Percentiles rank a stretch among this genome's conserved stretches.
phyloP scores from a whole-genome alignment of 2,888 invertebrate genomes.

The Cactoblastis cactorum region DNA sequence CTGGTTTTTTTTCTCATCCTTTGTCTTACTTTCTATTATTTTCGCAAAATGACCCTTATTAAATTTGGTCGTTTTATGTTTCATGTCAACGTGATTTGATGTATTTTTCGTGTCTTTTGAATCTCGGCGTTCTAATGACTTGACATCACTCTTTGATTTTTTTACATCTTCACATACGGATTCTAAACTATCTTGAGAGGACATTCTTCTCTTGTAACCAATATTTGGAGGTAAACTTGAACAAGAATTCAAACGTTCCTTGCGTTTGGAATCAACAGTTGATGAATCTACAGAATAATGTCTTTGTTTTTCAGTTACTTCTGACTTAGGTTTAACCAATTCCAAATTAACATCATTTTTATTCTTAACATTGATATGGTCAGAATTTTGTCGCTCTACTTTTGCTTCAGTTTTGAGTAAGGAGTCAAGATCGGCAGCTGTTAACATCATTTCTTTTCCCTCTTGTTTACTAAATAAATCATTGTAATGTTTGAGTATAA shows the following conservation, averaged over 20 bases:
- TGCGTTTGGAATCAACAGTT: conserved; percentile 70
- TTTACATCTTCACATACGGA: conserved; percentile 80
- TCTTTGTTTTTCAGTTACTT: conserved; percentile 63
- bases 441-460: conserved; percentile 62
- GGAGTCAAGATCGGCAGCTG: conserved; percentile 11
- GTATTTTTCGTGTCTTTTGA: conserved; percentile 81
- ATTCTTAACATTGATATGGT: conserved; percentile 31
- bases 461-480: conserved; percentile 73
- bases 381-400: conserved; percentile 58
- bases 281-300: conserved; percentile 73
- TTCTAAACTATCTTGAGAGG: conserved; percentile 85
- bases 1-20: conserved; percentile 79
- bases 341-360: conserved; percentile 37
- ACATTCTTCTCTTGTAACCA: conserved; percentile 86
- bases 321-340: conserved; percentile 47
- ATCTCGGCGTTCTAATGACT: conserved; percentile 81
- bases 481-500: conserved; percentile 53
- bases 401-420: conserved; percentile 62
- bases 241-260: conserved; percentile 80
- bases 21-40: conserved; percentile 79
- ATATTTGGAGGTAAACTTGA: conserved; percentile 82
- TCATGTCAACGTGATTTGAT: conserved; percentile 30
- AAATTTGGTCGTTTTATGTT: conserved; percentile 75
- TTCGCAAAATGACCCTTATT: conserved; percentile 80
- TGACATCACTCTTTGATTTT: conserved; percentile 78